These are phyloP conservation scores for Porites evermanni DNA, from an alignment of 92 coral and sea anemone genomes.

Conservation along the genomic window DNA sequence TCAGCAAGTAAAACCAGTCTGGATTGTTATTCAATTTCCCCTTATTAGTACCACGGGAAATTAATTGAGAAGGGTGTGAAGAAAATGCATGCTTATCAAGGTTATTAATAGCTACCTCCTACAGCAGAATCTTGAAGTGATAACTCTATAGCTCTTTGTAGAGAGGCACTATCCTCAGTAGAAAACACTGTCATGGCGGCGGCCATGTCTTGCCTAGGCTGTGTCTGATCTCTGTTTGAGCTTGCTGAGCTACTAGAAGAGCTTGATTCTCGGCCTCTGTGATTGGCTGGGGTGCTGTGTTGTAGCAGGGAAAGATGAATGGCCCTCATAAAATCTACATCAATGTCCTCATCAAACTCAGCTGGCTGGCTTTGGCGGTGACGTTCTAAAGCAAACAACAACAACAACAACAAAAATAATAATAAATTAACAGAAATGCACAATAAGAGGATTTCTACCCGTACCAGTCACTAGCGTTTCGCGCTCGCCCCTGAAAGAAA, in stretches of 20 bases:
- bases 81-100: too few species aligned
- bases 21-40: too few species aligned
- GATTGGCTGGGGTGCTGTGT: constrained; percentile 54
- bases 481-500: too few species aligned
- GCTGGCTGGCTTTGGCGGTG: constrained; percentile 39
- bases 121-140: constrained; percentile 66
- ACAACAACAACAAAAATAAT: not conserved
- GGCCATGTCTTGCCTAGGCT: not conserved
- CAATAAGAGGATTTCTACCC: not conserved
- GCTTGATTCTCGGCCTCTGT: constrained; percentile 43
- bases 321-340: constrained; percentile 79
- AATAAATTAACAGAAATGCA: not conserved
- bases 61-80: too few species aligned
- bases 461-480: not conserved
- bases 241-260: constrained; percentile 82
- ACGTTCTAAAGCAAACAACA: constrained; percentile 4
- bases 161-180: constrained; percentile 73
- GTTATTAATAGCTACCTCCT: constrained; percentile 2
- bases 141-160: constrained; percentile 92
- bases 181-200: constrained; percentile 27
- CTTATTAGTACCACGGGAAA: too few species aligned
- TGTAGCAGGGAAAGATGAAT: constrained; percentile 77
- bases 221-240: constrained; percentile 63
- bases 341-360: constrained; percentile 56
- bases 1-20: too few species aligned